Percentiles rank a stretch among this genome's conserved stretches.
These are phyloP conservation scores for Heliornis fulica DNA, from an alignment of 2,113 vertebrate genomes.

Conservation along the genomic window DNA sequence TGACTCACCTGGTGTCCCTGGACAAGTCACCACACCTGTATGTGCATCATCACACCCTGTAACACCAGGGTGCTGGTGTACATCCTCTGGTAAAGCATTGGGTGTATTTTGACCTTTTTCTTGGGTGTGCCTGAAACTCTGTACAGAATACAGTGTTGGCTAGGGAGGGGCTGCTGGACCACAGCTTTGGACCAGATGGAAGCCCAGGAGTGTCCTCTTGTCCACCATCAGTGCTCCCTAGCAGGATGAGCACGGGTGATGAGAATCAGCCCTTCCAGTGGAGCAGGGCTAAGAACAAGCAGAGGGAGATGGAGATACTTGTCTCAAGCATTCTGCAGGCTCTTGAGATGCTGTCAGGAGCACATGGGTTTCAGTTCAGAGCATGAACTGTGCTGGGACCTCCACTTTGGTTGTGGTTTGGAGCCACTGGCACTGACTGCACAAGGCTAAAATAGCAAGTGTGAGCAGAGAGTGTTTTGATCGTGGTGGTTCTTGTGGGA, in stretches of 20 bases:
- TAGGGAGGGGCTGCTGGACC: not conserved
- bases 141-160: not conserved
- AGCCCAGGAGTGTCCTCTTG: not conserved
- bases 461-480: not conserved
- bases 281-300: not conserved
- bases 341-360: not conserved
- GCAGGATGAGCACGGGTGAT: not conserved
- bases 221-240: not conserved
- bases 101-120: not conserved
- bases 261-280: not conserved
- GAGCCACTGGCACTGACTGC: not conserved
- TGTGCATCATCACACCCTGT: not conserved
- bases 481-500: not conserved
- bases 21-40: not conserved
- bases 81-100: not conserved
- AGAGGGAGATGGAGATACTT: not conserved
- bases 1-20: not conserved
- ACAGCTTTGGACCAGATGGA: not conserved
- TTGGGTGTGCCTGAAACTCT: not conserved
- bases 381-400: not conserved
- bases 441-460: not conserved
- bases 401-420: not conserved
- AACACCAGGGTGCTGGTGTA: not conserved
- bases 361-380: fast-evolving
- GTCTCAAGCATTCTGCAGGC: not conserved